phyloP scores from a whole-genome alignment of 1,140 invertebrate genomes.

The Gryllus bimaculatus region DNA sequence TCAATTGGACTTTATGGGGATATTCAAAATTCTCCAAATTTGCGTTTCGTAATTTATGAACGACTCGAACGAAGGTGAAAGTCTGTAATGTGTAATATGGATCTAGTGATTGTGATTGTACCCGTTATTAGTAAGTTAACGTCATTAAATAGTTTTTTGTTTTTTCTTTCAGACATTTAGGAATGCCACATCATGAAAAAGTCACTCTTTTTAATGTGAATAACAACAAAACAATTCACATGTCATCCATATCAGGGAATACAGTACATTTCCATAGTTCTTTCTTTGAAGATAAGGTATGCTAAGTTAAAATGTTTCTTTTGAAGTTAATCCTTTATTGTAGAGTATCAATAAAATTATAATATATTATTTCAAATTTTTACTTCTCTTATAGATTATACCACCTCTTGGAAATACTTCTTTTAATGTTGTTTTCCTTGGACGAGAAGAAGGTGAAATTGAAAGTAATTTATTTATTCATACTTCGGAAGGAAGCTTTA shows the following conservation, averaged over 20 bases:
- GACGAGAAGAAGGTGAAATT: conserved; percentile 77
- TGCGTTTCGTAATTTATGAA: too few species aligned
- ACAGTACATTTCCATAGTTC: conserved; percentile 85
- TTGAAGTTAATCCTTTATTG: not conserved
- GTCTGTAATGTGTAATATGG: too few species aligned
- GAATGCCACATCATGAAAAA: conserved; percentile 68
- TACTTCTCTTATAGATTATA: conserved; percentile 53
- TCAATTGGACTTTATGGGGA: too few species aligned
- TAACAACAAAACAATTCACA: conserved; percentile 62
- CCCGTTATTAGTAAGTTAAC: too few species aligned
- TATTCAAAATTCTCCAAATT: too few species aligned
- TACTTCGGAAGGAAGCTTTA: conserved; percentile 79
- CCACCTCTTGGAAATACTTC: conserved; percentile 84
- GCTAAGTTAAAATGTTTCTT: conserved; percentile 15
- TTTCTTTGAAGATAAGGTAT: conserved; percentile 83
- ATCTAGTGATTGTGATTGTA: too few species aligned
- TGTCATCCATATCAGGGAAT: conserved; percentile 78
- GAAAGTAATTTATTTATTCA: conserved; percentile 86
- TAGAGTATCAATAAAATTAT: not conserved
- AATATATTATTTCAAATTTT: conserved; percentile 1
- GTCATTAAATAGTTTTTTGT: conserved; percentile 23
- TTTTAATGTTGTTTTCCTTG: conserved; percentile 91
- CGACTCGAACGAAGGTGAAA: too few species aligned
- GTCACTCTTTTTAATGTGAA: conserved; percentile 72
- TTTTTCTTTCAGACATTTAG: conserved; percentile 57